Evolutionary conservation across 2,888 invertebrate genomes (phyloP).

Genomic region (Lapara coniferarum): DNA sequence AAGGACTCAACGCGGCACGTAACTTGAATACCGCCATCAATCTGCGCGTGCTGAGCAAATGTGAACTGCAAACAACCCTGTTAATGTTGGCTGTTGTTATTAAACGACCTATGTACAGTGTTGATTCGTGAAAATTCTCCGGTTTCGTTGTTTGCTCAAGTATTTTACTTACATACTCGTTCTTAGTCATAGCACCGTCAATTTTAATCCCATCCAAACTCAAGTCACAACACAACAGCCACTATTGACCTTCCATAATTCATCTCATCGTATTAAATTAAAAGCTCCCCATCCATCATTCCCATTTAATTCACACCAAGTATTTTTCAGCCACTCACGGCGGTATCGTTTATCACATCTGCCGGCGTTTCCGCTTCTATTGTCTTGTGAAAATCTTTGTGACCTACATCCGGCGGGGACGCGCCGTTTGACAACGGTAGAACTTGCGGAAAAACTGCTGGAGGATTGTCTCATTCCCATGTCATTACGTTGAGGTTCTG

Average conservation of each 20-base stretch:
- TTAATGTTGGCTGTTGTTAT: conserved; percentile 3
- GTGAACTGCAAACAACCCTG: conserved; percentile 6
- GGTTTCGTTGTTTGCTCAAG: no score
- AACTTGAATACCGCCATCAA: conserved; percentile 8
- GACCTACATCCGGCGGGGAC: conserved; percentile 51
- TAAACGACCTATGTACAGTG: not conserved
- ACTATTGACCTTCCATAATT: not conserved
- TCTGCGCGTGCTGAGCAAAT: conserved; percentile 1
- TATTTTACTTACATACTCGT: no score
- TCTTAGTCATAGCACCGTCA: not conserved
- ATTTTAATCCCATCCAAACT: not conserved
- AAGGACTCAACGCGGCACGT: not conserved
- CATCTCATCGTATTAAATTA: conserved; percentile 1
- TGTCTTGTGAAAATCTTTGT: conserved; percentile 63
- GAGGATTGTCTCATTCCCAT: not conserved
- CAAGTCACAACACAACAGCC: not conserved
- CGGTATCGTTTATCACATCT: conserved; percentile 69
- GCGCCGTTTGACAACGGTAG: conserved; percentile 2
- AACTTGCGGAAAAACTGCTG: conserved; percentile 8
- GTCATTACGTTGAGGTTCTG: conserved; percentile 1
- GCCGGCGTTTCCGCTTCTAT: conserved; percentile 53
- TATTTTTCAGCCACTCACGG: conserved; percentile 69
- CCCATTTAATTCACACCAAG: conserved; percentile 67
- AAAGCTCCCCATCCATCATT: conserved; percentile 58
- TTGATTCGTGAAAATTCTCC: no score